Base-by-base conservation (phyloP, 1,140 invertebrate species). In the Eciton burchellii region DNA sequence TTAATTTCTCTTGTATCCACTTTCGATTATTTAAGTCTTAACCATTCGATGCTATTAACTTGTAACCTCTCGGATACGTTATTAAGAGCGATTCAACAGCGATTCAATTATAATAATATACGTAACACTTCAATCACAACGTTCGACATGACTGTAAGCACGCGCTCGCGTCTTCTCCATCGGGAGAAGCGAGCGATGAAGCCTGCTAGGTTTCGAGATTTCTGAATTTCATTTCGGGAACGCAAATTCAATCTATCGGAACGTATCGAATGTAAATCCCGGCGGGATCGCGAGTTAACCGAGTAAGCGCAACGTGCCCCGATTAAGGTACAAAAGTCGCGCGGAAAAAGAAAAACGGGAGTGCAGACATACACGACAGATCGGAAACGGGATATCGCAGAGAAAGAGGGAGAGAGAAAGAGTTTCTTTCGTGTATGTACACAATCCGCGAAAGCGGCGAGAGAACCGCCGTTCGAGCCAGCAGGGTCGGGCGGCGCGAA, bases 171-270 rank as follows among this genome's bases (percentile, higher is more conserved):
- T 16, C 62, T 68, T 26, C 49, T 70, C 35, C 8, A 8, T 1
- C 60, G 43, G 63, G 35, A 29, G n/a, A 35, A 63, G 41, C 49
- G n/a, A 49, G 14, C 24, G 11, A 35, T 35, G 41, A 70, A 70
- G 68, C 45, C 70, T 56, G 45, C 35, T 24, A 45, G 21, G 49
- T 68, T 21, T 8, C 60, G 11, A 26, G 62, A 68, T 35, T 68
- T 68, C 24, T 79, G 63, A 70, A 79, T 79, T 79, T 79, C 63
- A 79, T 79, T 79, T 68, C 74, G 4, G n/a, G n/a, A 29, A n/a
- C 12, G 63, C 19, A 79, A 79, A 79, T 79, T 56, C 24, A 79
- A 79, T 79, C 41, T 79, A 68, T 49, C 35, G 47, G 74, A 68
- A 35, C 62, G 63, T 57, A 79, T 79, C 49, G 74, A 79, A 79